phyloP scores from a whole-genome alignment of 2,797 vertebrate genomes.

The Apodemus agrarius region DNA sequence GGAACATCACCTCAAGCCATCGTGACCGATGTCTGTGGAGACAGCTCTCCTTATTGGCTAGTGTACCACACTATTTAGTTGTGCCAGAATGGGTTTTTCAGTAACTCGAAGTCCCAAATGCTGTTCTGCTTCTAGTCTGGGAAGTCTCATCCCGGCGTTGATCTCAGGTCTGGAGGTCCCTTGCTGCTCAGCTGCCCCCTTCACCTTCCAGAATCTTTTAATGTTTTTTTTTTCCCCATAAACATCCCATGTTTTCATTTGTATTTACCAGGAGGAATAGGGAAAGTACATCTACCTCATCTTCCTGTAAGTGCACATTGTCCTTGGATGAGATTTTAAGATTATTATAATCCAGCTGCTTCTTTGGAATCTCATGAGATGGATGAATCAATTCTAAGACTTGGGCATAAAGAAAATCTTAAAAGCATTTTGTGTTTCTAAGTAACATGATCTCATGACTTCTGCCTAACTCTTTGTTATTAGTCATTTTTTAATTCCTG shows the following conservation, averaged over 20 bases:
- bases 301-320: constrained; percentile 27
- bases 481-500: constrained; percentile 53
- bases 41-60: background rate
- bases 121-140: background rate
- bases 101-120: background rate
- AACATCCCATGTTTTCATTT: background rate
- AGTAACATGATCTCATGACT: constrained; percentile 60
- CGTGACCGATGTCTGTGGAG: background rate
- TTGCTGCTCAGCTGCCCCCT: background rate
- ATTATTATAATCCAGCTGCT: constrained; percentile 48
- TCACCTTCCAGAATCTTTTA: background rate
- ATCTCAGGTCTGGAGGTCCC: background rate
- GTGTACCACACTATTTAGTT: background rate
- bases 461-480: background rate
- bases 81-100: background rate
- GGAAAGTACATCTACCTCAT: background rate
- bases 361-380: constrained; percentile 49
- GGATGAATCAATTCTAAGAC: constrained; percentile 56
- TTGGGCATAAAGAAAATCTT: constrained; percentile 24
- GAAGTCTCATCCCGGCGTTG: background rate
- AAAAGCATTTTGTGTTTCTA: constrained; percentile 59
- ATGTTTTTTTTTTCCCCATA: background rate
- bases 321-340: constrained; percentile 50
- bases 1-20: background rate
- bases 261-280: constrained; percentile 29